Base-by-base conservation (phyloP, 2,113 vertebrate species). In the Scomber japonicus region DNA sequence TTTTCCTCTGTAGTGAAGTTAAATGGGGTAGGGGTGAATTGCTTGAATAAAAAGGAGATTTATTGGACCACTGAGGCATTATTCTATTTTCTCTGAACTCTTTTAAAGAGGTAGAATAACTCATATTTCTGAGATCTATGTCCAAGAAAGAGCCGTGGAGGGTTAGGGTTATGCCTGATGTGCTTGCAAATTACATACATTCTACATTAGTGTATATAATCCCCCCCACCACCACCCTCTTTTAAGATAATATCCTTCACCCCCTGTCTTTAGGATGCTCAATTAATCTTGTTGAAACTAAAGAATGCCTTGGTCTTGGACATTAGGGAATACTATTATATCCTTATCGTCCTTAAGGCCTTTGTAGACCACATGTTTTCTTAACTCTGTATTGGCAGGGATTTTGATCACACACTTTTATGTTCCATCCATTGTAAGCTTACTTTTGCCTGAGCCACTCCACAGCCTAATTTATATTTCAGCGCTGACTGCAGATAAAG, bases 391-490 rank as follows among this genome's bases (percentile, higher is more conserved):
- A 11, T 81, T 85, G 82, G 80, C 84, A 75, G 11, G 15, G 70
- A 71, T 67, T 80, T 31, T 63, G 79, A 83, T 77, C 80, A 72
- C 55, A 17, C 72, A 57, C 82, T 80, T 87, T 89, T 78, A 85
- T 80, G 76, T 86, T 84, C 73, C 87, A 55, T 75, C 79, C 71
- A 62, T 69, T 72, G 84, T 79, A 67, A 77, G 83, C 70, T 84
- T 51, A 74, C 80, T 91, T 89, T 85, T 89, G 64, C 80, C 71
- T 31, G 16, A 78, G 80, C 77, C 62, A 69, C 72, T 91, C 82
- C 30, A 21, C 77, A 48, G 70, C 65, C 75, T 80, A 85, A 92
- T 94, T 92, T 89, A 85, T 78, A 80, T 92, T 85, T 93, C 87
- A 92, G 54, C 88, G 3, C 90, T 44, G 80, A 83, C 65, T 72